Conservation (phyloP, 2,888 invertebrate genomes). For the Drosophila pseudotalamancana region DNA sequence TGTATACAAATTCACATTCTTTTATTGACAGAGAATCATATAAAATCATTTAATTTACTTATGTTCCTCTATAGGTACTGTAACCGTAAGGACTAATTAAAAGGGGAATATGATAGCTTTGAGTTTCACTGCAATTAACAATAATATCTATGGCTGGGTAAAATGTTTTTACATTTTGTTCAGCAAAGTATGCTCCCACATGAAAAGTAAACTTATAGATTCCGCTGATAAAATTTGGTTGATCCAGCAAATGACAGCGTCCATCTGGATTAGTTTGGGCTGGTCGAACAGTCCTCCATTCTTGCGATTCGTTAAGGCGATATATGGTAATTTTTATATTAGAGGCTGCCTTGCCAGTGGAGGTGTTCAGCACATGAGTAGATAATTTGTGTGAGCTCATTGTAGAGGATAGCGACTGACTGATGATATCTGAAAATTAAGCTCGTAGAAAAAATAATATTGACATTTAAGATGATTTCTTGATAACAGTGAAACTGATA, state of each 20-base stretch:
- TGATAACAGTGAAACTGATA: slow-evolving; percentile 9
- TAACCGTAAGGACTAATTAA: slow-evolving; percentile 91
- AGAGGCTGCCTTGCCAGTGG: slow-evolving; percentile 88
- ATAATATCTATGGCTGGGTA: slow-evolving; percentile 92
- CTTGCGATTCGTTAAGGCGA: slow-evolving; percentile 85
- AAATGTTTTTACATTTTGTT: slow-evolving; percentile 86
- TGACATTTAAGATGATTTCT: neutral
- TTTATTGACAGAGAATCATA: neutral
- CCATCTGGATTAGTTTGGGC: slow-evolving; percentile 87
- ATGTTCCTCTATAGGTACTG: slow-evolving; percentile 87
- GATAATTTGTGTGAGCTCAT: slow-evolving; percentile 85
- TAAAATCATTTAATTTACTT: no score
- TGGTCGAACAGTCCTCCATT: slow-evolving; percentile 89
- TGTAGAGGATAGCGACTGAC: neutral
- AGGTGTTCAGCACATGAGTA: slow-evolving; percentile 90
- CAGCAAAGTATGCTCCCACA: slow-evolving; percentile 89
- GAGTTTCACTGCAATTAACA: slow-evolving; percentile 87
- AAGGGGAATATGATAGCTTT: slow-evolving; percentile 91
- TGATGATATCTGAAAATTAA: neutral
- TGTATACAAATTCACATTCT: neutral
- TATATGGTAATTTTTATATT: slow-evolving; percentile 89
- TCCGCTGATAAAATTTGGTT: slow-evolving; percentile 86
- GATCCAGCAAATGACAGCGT: slow-evolving; percentile 46
- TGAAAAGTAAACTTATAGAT: slow-evolving; percentile 91
- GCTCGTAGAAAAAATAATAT: neutral